These are phyloP conservation scores for Epizoanthus illoricatus DNA, from an alignment of 92 coral and sea anemone genomes.

Conservation along the genomic window DNA sequence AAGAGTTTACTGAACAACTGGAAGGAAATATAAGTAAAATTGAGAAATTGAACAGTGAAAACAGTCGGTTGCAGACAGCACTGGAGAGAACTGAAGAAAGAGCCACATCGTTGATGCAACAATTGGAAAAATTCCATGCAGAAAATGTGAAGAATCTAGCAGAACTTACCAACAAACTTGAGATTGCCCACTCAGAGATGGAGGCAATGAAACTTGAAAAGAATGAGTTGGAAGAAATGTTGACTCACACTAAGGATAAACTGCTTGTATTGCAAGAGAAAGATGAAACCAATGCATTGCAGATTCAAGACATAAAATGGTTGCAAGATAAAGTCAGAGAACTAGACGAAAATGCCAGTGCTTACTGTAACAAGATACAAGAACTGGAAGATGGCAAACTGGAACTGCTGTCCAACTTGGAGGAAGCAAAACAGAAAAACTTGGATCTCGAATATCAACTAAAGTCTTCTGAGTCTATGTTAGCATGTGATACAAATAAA, in stretches of 20 bases:
- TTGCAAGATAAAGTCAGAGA: slow-evolving; percentile 45
- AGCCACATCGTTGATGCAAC: slow-evolving; percentile 14
- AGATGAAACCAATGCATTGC: slow-evolving; percentile 35
- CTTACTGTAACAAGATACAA: slow-evolving; percentile 39
- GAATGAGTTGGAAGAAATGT: slow-evolving; percentile 48
- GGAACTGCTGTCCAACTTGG: slow-evolving; percentile 51
- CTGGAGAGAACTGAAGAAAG: slow-evolving; percentile 28
- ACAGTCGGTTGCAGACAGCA: slow-evolving; percentile 19
- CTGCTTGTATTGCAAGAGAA: slow-evolving; percentile 50
- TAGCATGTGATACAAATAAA: slow-evolving; percentile 4
- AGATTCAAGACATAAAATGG: slow-evolving; percentile 35
- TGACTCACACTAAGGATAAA: slow-evolving; percentile 57
- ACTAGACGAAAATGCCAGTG: slow-evolving; percentile 23
- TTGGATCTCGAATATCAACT: slow-evolving; percentile 28
- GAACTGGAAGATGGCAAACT: slow-evolving; percentile 37
- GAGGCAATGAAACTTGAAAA: slow-evolving; percentile 47
- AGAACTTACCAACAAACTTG: slow-evolving; percentile 51
- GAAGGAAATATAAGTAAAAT: slow-evolving; percentile 25
- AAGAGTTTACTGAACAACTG: slow-evolving; percentile 28
- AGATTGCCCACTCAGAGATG: slow-evolving; percentile 42
- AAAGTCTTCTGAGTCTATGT: slow-evolving; percentile 11
- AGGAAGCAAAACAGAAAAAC: slow-evolving; percentile 35
- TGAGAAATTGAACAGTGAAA: slow-evolving; percentile 39
- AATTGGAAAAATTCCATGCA: neutral
- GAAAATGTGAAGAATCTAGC: slow-evolving; percentile 27